Conservation (phyloP, 2,888 invertebrate species). For the Danaus chrysippus region DNA sequence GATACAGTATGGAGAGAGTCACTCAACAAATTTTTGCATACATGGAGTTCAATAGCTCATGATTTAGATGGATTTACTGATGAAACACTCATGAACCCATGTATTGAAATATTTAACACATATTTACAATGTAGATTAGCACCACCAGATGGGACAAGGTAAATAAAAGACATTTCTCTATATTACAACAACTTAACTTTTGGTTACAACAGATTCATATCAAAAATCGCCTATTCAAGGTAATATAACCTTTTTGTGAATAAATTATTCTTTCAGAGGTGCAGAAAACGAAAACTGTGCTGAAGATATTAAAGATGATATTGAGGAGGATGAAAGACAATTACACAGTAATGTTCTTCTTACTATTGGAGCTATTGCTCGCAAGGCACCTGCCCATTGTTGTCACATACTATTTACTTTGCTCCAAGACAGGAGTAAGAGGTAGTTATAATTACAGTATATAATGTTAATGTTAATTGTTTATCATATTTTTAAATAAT, state of each 20-base stretch:
- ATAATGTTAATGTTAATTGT: neutral
- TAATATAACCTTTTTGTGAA: neutral
- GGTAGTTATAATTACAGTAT: slow-evolving; percentile 44
- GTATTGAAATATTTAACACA: slow-evolving; percentile 85
- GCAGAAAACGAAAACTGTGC: slow-evolving; percentile 50
- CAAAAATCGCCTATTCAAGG: no score
- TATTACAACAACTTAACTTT: no score
- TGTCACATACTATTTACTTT: slow-evolving; percentile 83
- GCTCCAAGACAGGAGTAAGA: slow-evolving; percentile 81
- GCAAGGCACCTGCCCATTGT: slow-evolving; percentile 82
- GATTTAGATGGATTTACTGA: slow-evolving; percentile 60
- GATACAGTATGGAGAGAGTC: slow-evolving; percentile 71
- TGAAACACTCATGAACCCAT: slow-evolving; percentile 61
- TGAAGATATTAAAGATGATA: slow-evolving; percentile 64
- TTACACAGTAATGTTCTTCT: slow-evolving; percentile 83
- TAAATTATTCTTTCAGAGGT: slow-evolving; percentile 40
- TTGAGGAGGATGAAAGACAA: slow-evolving; percentile 67
- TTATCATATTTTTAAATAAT: neutral
- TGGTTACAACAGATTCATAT: no score
- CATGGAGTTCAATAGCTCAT: slow-evolving; percentile 70
- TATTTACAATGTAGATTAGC: slow-evolving; percentile 89
- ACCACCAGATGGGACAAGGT: slow-evolving; percentile 86
- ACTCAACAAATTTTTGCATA: slow-evolving; percentile 69
- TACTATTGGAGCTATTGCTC: slow-evolving; percentile 83
- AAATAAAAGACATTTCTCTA: slow-evolving; percentile 9